Evolutionary conservation across 2,797 vertebrate species (phyloP).

Genomic region (Euphonia xanthogaster): DNA sequence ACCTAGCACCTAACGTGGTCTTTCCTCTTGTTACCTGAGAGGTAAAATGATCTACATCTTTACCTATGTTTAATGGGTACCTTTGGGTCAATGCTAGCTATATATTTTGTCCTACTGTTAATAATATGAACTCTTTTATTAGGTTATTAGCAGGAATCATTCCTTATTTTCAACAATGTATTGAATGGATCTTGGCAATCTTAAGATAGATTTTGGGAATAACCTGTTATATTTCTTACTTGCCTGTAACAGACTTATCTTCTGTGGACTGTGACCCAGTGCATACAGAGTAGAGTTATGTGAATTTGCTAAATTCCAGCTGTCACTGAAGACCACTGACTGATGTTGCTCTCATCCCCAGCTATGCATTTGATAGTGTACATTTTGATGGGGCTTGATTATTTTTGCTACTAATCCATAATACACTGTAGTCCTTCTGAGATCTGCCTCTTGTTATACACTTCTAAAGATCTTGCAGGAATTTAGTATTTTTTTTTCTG

Average conservation of each 20-base stretch:
- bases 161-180: neutral
- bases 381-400: neutral
- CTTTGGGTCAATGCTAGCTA: neutral
- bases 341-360: neutral
- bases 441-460: neutral
- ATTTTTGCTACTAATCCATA: neutral
- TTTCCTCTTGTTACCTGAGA: neutral
- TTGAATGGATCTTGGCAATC: neutral
- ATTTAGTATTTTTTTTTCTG: neutral
- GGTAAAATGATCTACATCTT: neutral
- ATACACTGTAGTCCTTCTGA: neutral
- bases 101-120: neutral
- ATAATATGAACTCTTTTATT: neutral
- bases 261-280: neutral
- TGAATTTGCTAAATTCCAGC: neutral
- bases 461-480: neutral
- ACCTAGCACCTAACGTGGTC: neutral
- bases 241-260: neutral
- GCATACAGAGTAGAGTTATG: neutral
- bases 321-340: neutral
- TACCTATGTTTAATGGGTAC: neutral
- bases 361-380: rapidly evolving
- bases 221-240: neutral
- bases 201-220: neutral
- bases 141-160: neutral